These are phyloP conservation scores for Myotis findleyi DNA, from an alignment of 2,797 vertebrate species.

Conservation along the genomic window DNA sequence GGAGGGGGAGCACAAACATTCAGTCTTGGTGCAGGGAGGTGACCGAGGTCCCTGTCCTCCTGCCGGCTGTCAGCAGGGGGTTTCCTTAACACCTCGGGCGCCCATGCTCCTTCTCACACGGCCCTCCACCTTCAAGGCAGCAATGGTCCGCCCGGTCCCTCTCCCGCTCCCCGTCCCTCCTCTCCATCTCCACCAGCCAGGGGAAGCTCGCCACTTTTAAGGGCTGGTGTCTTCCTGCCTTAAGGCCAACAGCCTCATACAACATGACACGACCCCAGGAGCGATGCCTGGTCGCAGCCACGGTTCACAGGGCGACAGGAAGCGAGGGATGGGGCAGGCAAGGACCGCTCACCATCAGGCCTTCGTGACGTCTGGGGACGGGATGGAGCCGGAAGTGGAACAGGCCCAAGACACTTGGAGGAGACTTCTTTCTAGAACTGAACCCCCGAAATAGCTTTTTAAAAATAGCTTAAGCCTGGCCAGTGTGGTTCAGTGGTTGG, in stretches of 20 bases:
- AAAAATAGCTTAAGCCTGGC: not conserved
- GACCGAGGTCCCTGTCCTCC: not conserved
- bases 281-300: accelerated
- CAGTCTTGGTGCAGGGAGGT: not conserved
- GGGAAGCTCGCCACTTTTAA: not conserved
- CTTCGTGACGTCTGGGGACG: not conserved
- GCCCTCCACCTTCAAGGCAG: not conserved
- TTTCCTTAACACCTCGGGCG: not conserved
- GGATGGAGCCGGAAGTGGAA: not conserved
- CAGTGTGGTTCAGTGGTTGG: no score
- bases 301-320: not conserved
- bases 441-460: not conserved
- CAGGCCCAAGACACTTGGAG: not conserved
- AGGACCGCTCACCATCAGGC: not conserved
- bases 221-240: not conserved
- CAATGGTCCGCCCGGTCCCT: accelerated
- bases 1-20: not conserved
- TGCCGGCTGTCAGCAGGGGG: not conserved
- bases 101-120: not conserved
- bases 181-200: not conserved
- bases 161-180: accelerated
- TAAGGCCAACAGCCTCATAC: not conserved
- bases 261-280: not conserved
- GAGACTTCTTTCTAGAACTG: not conserved
- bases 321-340: accelerated